Evolutionary conservation across 2,888 invertebrate genomes (phyloP).

Genomic region (Melanargia galathea): DNA sequence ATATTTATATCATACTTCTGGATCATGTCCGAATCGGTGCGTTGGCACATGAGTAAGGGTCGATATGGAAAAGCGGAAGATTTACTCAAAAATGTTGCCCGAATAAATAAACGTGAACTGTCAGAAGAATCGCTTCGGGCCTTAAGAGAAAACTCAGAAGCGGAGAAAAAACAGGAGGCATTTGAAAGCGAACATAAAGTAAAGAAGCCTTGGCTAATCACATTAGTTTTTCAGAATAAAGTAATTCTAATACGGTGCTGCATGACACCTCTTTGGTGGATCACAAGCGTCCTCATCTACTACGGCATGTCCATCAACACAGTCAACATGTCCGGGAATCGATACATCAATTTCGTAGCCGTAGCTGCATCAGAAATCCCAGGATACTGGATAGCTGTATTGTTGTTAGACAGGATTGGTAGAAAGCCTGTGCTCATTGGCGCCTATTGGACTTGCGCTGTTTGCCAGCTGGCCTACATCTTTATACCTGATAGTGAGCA

Average conservation of each 20-base stretch:
- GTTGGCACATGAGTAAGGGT: conserved; percentile 86
- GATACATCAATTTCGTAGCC: conserved; percentile 84
- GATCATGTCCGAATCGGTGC: conserved; percentile 84
- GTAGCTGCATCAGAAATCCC: conserved; percentile 83
- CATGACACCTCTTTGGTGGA: conserved; percentile 84
- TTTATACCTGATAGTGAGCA: conserved; percentile 41
- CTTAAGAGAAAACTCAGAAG: conserved; percentile 39
- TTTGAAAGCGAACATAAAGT: background rate
- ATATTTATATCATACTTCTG: conserved; percentile 83
- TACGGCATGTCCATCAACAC: conserved; percentile 86
- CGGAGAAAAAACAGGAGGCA: background rate
- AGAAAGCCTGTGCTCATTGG: conserved; percentile 61
- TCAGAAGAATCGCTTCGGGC: conserved; percentile 60
- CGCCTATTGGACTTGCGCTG: conserved; percentile 42
- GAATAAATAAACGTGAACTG: conserved; percentile 74
- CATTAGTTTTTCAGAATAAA: conserved; percentile 18
- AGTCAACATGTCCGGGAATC: conserved; percentile 84
- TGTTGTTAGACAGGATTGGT: conserved; percentile 73
- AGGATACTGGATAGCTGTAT: conserved; percentile 81
- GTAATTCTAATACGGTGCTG: conserved; percentile 70
- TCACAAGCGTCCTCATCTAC: conserved; percentile 85
- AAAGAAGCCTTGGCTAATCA: conserved; percentile 8
- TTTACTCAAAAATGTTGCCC: conserved; percentile 79
- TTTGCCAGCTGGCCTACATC: conserved; percentile 43
- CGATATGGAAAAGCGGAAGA: conserved; percentile 81